A percentile compares a stretch with the other conserved stretches of the same genome.
phyloP scores from a whole-genome alignment of 2,797 vertebrate genomes.

The Hybognathus amarus region DNA sequence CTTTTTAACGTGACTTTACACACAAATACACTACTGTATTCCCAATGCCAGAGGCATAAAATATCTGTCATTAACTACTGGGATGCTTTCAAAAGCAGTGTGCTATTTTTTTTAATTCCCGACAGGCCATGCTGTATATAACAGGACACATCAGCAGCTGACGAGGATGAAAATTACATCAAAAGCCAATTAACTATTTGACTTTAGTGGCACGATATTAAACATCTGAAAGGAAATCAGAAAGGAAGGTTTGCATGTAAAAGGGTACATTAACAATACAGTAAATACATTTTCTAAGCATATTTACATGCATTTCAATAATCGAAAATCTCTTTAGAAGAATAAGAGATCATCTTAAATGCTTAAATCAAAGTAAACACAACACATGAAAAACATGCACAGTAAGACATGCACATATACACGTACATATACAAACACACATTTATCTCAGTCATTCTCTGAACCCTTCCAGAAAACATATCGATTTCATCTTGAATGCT shows the following conservation, averaged over 20 bases:
- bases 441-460: slow-evolving; percentile 1
- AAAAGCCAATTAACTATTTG: slow-evolving; percentile 54
- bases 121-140: slow-evolving; percentile 20
- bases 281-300: slow-evolving; percentile 6
- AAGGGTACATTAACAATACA: not conserved
- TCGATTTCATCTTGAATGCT: slow-evolving; percentile 21
- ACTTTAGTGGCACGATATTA: not conserved
- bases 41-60: slow-evolving; percentile 24
- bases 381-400: slow-evolving; percentile 28
- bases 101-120: not conserved
- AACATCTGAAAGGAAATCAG: slow-evolving; percentile 21
- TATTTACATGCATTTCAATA: slow-evolving; percentile 5
- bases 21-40: slow-evolving; percentile 25
- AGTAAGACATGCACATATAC: slow-evolving; percentile 26
- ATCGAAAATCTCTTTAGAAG: slow-evolving; percentile 13
- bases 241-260: slow-evolving; percentile 19
- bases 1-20: slow-evolving; percentile 43
- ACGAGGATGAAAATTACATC: slow-evolving; percentile 53
- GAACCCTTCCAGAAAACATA: not conserved
- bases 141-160: slow-evolving; percentile 4
- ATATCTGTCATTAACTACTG: slow-evolving; percentile 31
- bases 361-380: slow-evolving; percentile 5
- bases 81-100: slow-evolving; percentile 5
- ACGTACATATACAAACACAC: slow-evolving; percentile 33
- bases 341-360: not conserved